These are phyloP conservation scores for Polypterus senegalus DNA, from an alignment of 2,113 vertebrate genomes.

Conservation along the genomic window DNA sequence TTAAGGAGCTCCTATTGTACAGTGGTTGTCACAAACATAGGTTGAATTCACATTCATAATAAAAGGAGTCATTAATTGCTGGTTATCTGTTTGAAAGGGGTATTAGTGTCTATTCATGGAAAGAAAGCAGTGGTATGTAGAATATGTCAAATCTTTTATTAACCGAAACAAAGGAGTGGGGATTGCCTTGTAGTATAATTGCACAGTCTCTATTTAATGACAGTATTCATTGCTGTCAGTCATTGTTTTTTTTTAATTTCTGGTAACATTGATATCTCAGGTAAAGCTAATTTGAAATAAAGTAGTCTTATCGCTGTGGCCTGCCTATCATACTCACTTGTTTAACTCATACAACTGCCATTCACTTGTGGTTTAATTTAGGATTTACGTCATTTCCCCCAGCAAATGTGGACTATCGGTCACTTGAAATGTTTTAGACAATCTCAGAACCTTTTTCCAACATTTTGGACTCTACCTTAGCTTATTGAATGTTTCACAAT, in stretches of 20 bases:
- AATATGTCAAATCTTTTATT: constrained; percentile 49
- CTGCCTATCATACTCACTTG: too few relatives aligned
- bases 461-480: too few relatives aligned
- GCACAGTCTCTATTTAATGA: constrained; percentile 41
- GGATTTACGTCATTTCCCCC: too few relatives aligned
- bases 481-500: too few relatives aligned
- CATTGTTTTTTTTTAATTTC: constrained; percentile 25
- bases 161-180: constrained; percentile 38
- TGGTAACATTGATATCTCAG: too few relatives aligned
- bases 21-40: constrained; percentile 34
- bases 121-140: constrained; percentile 46
- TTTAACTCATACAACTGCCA: too few relatives aligned
- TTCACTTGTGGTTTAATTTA: too few relatives aligned
- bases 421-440: too few relatives aligned
- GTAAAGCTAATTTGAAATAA: too few relatives aligned
- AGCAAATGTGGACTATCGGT: too few relatives aligned
- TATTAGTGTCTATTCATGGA: constrained; percentile 29
- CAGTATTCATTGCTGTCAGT: constrained; percentile 36
- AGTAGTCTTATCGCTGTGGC: too few relatives aligned
- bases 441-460: too few relatives aligned
- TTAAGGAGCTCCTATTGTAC: background rate
- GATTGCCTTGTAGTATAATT: constrained; percentile 36
- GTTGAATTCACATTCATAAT: constrained; percentile 34
- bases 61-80: constrained; percentile 42
- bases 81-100: constrained; percentile 44